phyloP scores from a whole-genome alignment of 2,797 vertebrate genomes.

The Macropodus opercularis region DNA sequence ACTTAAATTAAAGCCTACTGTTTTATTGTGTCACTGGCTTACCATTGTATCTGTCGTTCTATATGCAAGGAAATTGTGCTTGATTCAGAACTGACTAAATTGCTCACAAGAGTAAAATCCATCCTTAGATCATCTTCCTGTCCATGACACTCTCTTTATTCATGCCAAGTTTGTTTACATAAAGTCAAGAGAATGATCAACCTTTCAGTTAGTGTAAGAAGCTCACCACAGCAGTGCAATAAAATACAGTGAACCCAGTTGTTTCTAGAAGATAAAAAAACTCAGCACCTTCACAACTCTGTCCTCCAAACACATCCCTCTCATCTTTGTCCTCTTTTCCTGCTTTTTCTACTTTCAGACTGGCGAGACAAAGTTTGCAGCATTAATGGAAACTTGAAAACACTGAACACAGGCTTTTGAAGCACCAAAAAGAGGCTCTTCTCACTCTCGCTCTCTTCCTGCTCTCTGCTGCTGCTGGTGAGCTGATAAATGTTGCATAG shows the following conservation, averaged over 20 bases:
- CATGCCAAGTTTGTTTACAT: no score
- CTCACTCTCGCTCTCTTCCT: slow-evolving; percentile 10
- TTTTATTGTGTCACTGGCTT: no score
- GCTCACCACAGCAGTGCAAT: slow-evolving; percentile 8
- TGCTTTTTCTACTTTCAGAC: slow-evolving; percentile 30
- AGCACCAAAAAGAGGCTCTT: slow-evolving; percentile 8
- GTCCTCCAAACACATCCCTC: slow-evolving; percentile 13
- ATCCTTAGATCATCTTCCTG: no score
- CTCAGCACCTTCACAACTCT: slow-evolving; percentile 12
- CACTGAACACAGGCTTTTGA: slow-evolving; percentile 38
- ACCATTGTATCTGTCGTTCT: no score
- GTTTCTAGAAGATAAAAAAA: slow-evolving; percentile 13
- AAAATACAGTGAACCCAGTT: neutral
- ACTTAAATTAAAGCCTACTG: no score
- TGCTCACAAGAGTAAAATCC: no score
- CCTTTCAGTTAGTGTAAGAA: neutral
- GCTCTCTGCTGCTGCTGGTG: slow-evolving; percentile 32
- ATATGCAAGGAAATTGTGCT: no score
- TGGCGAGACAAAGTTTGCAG: slow-evolving; percentile 48
- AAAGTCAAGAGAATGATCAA: neutral
- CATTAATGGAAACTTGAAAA: slow-evolving; percentile 57
- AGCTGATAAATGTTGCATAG: slow-evolving; percentile 66
- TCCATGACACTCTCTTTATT: no score
- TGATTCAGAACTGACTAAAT: no score
- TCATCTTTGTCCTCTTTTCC: slow-evolving; percentile 4